phyloP scores from a whole-genome alignment of 2,113 vertebrate genomes.

The Crotalus horridus region DNA sequence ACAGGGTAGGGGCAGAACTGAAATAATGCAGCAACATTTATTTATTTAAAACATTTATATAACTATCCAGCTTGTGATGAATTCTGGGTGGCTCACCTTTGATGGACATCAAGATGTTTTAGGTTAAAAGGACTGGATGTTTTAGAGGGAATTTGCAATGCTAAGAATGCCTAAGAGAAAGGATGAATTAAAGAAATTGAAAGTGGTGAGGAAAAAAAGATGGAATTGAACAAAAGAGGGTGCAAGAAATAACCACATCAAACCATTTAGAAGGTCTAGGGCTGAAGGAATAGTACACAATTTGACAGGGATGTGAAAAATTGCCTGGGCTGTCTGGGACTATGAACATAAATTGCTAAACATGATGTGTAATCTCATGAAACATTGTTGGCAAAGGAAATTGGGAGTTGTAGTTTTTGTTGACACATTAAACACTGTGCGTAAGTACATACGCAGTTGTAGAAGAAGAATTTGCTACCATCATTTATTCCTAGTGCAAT shows the following conservation, averaged over 20 bases:
- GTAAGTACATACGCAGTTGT: neutral
- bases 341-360: neutral
- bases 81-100: neutral
- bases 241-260: neutral
- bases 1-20: neutral
- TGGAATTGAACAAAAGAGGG: neutral
- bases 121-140: neutral
- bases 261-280: neutral
- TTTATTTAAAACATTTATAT: neutral
- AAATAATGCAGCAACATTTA: neutral
- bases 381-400: neutral
- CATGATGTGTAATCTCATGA: neutral
- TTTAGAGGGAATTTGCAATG: neutral
- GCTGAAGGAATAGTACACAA: too few relatives aligned
- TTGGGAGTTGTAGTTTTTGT: neutral
- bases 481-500: neutral
- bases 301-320: neutral
- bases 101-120: neutral
- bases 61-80: neutral
- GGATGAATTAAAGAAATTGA: neutral
- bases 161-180: neutral
- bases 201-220: neutral
- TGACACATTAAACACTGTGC: neutral
- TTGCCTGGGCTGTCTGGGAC: neutral
- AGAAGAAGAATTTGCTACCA: neutral